Conservation (phyloP, 2,888 invertebrate species). For the Diloba caeruleocephala region DNA sequence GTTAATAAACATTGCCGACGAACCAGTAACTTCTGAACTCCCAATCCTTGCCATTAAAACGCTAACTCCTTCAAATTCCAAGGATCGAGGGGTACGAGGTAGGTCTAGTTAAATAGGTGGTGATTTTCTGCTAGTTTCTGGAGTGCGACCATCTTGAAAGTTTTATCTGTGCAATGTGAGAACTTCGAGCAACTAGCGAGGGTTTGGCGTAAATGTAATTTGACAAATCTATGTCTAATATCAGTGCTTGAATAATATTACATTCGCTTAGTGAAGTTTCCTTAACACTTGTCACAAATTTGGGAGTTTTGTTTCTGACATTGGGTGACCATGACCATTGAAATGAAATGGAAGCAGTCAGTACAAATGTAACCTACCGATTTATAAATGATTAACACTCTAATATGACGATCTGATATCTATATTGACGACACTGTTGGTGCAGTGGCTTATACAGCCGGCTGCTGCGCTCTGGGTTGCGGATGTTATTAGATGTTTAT, state of each 20-base stretch:
- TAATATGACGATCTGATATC: too few species aligned
- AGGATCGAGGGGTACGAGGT: constrained; percentile 22
- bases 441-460: too few species aligned
- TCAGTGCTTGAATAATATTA: constrained; percentile 44
- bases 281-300: constrained; percentile 40
- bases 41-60: constrained; percentile 41
- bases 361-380: constrained; percentile 11
- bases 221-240: constrained; percentile 48
- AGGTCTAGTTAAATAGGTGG: constrained; percentile 58
- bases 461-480: too few species aligned
- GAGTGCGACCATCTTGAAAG: constrained; percentile 70
- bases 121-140: constrained; percentile 66
- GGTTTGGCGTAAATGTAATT: constrained; percentile 47
- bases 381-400: too few species aligned
- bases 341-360: too few species aligned
- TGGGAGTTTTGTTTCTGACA: constrained; percentile 36
- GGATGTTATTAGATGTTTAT: too few species aligned
- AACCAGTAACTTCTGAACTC: constrained; percentile 57
- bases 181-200: constrained; percentile 50
- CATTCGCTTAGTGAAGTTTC: constrained; percentile 33
- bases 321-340: constrained; percentile 31
- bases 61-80: constrained; percentile 34
- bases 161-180: constrained; percentile 65
- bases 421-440: too few species aligned
- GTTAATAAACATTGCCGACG: constrained; percentile 72